Conservation (phyloP, 2,888 invertebrate species). For the Strigamia transsilvanica region DNA sequence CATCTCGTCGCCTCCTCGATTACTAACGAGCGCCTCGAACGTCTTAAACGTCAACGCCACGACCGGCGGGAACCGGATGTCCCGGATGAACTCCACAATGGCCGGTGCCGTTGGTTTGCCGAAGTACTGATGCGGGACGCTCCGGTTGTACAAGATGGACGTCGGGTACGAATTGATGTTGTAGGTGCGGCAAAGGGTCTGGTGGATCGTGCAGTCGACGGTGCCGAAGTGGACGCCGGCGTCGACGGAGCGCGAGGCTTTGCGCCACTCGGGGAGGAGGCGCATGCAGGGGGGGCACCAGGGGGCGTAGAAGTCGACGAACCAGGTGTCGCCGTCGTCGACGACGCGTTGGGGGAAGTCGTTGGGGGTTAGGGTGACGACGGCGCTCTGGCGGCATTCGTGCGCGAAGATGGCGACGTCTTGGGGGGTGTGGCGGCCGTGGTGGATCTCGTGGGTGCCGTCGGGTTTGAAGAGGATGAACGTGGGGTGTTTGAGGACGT, state of each 20-base stretch:
- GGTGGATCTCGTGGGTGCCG: conserved; percentile 78
- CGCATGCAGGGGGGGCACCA: conserved; percentile 81
- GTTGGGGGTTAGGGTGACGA: conserved; percentile 64
- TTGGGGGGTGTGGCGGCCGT: conserved; percentile 71
- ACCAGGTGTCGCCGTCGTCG: conserved; percentile 67
- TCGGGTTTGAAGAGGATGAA: conserved; percentile 79
- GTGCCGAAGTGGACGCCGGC: conserved; percentile 70
- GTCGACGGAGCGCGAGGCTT: conserved; percentile 68
- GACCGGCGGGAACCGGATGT: conserved; percentile 68
- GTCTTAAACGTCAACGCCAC: conserved; percentile 68
- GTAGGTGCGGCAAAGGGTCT: conserved; percentile 68
- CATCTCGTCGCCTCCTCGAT: conserved; percentile 68
- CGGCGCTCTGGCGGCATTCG: conserved; percentile 67
- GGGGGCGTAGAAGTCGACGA: conserved; percentile 80
- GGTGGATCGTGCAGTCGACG: conserved; percentile 74
- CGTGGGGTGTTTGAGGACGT: conserved; percentile 68
- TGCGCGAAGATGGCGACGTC: conserved; percentile 72
- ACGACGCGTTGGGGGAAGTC: conserved; percentile 63
- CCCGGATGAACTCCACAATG: conserved; percentile 73
- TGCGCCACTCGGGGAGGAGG: conserved; percentile 74
- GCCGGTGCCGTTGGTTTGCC: conserved; percentile 71
- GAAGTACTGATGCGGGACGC: conserved; percentile 68
- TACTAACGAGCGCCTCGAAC: conserved; percentile 68
- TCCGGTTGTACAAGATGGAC: conserved; percentile 73
- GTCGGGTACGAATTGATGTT: conserved; percentile 76